Evolutionary conservation across 2,888 invertebrate genomes (phyloP), one percentile per base, ranked within the genome.

Genomic region (Tholera decimalis): DNA sequence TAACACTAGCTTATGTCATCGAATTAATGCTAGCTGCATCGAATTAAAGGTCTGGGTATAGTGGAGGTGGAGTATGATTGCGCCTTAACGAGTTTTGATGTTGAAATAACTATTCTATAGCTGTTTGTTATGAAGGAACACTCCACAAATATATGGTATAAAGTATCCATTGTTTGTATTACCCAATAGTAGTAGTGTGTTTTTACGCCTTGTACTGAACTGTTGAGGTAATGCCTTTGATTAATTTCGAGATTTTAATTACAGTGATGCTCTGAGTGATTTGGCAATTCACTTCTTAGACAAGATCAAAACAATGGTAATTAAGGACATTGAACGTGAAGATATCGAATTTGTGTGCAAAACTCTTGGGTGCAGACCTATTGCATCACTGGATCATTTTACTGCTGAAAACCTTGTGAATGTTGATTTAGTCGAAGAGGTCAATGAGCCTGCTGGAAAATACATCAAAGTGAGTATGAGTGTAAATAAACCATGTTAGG

Each of bases 371-470:
- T 99, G 99, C 90, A 97, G 99, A 54, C 99, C 99, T 0, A 98
- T 99, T 83, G 99, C 99, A 6, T 99, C 99, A n/a, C 95, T 99
- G 72, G 99, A 99, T 94, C 99, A 99, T 91, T 99, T 99, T 92
- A 96, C 97, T 0, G 96, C 99, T 18, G 99, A 99, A 88, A 98
- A 98, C 92, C 96, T 99, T 30, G 98, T 98, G 9, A 96, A 96
- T 73, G 99, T 99, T 7, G 99, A 99, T 83, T 94, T 99, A 53
- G 99, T 98, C 3, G 99, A 99, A 91, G 99, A 99, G 94, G 96
- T 99, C 30, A 97, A 97, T 81, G 97, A 99, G 75, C 98, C 98
- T 61, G 97, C 97, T 62, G 98, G 97, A 41, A 98, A 98, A 92
- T 98, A 99, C 91, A 98, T 99, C 35, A 99, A 99, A 96, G 97